Conservation (phyloP, 2,113 vertebrate genomes). For the Stigmatopora nigra region DNA sequence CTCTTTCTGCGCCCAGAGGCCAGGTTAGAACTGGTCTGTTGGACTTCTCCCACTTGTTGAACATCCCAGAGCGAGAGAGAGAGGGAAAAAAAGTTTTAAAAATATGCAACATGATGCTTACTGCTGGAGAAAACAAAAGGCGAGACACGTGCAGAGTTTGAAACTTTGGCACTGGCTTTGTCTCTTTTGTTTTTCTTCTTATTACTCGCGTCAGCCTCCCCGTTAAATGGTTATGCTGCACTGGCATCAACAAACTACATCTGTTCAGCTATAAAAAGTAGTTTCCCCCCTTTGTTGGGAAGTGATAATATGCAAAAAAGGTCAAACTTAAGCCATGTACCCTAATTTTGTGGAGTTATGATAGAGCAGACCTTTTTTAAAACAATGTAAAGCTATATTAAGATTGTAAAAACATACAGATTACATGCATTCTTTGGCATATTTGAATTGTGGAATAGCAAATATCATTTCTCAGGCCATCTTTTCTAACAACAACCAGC, state of each 20-base stretch:
- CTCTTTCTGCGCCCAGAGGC: conserved; percentile 69
- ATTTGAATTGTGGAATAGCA: neutral
- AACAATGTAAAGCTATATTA: neutral
- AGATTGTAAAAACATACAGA: neutral
- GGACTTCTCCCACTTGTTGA: conserved; percentile 72
- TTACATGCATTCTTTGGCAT: neutral
- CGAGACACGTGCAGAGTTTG: conserved; percentile 6
- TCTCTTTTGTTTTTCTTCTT: conserved; percentile 31
- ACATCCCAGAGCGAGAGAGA: conserved; percentile 55
- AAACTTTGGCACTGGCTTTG: conserved; percentile 32
- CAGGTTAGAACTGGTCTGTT: conserved; percentile 67
- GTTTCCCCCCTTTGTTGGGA: neutral
- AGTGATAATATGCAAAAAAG: neutral
- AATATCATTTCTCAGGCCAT: neutral
- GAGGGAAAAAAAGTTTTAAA: neutral
- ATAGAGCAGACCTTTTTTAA: neutral
- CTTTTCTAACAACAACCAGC: neutral
- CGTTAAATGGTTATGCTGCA: neutral
- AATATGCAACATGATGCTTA: conserved; percentile 39
- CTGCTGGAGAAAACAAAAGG: conserved; percentile 51
- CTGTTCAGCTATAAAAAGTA: neutral
- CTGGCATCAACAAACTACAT: neutral
- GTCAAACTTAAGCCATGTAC: neutral
- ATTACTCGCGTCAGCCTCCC: conserved; percentile 39
- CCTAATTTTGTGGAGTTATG: neutral